phyloP scores from a whole-genome alignment of 2,888 invertebrate genomes.

The Ophioninae sp. region DNA sequence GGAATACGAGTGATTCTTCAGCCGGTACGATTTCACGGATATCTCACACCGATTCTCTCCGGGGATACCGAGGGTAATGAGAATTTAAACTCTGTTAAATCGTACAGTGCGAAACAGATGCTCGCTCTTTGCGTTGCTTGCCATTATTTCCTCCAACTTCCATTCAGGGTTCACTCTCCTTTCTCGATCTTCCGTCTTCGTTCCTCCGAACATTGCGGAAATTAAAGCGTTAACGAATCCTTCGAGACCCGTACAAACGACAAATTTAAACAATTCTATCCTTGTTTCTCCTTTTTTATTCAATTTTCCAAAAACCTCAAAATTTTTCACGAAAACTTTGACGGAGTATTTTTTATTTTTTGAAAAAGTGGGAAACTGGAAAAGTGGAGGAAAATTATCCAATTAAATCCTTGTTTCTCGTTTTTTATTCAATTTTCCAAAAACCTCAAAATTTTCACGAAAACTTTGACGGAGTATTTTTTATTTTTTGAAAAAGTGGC shows the following conservation, averaged over 20 bases:
- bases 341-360: too few species aligned
- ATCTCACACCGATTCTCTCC: constrained; percentile 19
- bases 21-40: neutral
- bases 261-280: too few species aligned
- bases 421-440: too few species aligned
- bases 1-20: constrained; percentile 5
- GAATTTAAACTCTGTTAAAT: constrained; percentile 58
- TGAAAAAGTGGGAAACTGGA: too few species aligned
- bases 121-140: constrained; percentile 19
- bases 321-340: too few species aligned
- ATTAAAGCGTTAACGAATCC: constrained; percentile 42
- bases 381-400: constrained; percentile 5
- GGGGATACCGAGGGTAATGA: constrained; percentile 47
- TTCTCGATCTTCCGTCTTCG: neutral
- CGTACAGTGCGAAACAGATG: constrained; percentile 43
- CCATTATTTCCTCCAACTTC: neutral
- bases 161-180: neutral
- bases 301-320: too few species aligned
- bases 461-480: too few species aligned
- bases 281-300: too few species aligned
- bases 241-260: neutral
- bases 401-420: too few species aligned
- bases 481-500: too few species aligned
- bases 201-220: constrained; percentile 14
- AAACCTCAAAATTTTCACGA: too few species aligned